Percentiles rank a stretch among this genome's conserved stretches.
These are phyloP conservation scores for Odontophorus gujanensis DNA, from an alignment of 2,113 vertebrate species.

Conservation along the genomic window DNA sequence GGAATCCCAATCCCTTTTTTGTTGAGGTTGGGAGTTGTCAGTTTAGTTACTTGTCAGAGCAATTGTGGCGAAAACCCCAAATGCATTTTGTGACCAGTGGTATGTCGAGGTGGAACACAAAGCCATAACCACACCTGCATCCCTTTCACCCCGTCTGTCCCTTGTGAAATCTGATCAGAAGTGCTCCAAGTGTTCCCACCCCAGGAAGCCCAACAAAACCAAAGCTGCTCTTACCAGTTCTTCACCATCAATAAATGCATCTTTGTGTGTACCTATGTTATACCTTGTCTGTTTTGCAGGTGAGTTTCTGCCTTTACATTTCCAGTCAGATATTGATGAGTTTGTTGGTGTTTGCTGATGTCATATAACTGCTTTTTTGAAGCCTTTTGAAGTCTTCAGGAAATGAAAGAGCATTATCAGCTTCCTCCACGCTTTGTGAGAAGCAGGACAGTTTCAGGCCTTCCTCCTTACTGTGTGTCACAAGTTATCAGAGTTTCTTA, in stretches of 20 bases:
- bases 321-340: not conserved
- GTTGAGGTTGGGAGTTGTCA: not conserved
- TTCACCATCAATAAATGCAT: not conserved
- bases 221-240: not conserved
- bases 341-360: not conserved
- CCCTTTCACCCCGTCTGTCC: not conserved
- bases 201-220: not conserved
- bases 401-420: slow-evolving; percentile 46
- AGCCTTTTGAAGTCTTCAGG: not conserved
- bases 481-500: not conserved
- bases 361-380: not conserved
- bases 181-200: not conserved
- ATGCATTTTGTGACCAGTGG: not conserved
- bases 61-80: not conserved
- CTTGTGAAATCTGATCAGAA: not conserved
- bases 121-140: not conserved
- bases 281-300: not conserved
- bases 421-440: not conserved
- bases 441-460: not conserved
- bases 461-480: not conserved
- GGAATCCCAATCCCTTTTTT: not conserved
- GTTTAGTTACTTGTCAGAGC: not conserved
- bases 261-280: not conserved
- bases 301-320: not conserved
- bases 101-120: not conserved